Evolutionary conservation across 2,113 vertebrate genomes (phyloP).

Genomic region (Empidonax alnorum): DNA sequence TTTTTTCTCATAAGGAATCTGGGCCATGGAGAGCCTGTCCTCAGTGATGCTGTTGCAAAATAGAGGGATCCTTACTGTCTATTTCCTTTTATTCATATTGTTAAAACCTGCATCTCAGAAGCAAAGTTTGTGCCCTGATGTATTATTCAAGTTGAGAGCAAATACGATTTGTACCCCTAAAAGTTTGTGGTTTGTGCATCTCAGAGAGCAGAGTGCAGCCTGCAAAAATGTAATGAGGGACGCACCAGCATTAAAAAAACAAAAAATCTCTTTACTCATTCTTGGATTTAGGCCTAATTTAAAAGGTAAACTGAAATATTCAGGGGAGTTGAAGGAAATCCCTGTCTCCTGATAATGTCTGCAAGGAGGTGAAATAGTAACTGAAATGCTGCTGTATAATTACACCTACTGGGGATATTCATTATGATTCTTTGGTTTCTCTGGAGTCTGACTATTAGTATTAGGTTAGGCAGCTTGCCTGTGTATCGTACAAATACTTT

Average conservation of each 20-base stretch:
- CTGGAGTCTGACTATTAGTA: constrained; percentile 52
- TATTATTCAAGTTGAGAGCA: neutral
- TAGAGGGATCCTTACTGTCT: neutral
- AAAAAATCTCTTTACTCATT: neutral
- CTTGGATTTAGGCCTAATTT: constrained; percentile 18
- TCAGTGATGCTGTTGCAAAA: neutral
- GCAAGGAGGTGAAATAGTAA: constrained; percentile 36
- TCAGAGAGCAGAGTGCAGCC: neutral
- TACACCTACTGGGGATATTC: constrained; percentile 63
- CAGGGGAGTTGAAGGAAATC: constrained; percentile 56
- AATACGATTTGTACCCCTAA: neutral
- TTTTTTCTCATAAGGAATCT: constrained; percentile 11
- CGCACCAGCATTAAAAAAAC: neutral
- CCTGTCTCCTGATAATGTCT: constrained; percentile 36
- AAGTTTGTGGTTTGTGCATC: neutral
- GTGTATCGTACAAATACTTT: neutral
- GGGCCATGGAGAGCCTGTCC: neutral
- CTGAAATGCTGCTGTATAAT: constrained; percentile 52
- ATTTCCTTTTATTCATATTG: neutral
- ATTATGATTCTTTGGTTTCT: constrained; percentile 59
- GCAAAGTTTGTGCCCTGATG: neutral
- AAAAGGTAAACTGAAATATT: constrained; percentile 46
- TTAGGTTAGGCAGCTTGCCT: constrained; percentile 18
- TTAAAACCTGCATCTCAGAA: neutral
- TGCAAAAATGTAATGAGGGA: neutral